Evolutionary conservation across 2,113 vertebrate species (phyloP).

Genomic region (Camelus dromedarius): DNA sequence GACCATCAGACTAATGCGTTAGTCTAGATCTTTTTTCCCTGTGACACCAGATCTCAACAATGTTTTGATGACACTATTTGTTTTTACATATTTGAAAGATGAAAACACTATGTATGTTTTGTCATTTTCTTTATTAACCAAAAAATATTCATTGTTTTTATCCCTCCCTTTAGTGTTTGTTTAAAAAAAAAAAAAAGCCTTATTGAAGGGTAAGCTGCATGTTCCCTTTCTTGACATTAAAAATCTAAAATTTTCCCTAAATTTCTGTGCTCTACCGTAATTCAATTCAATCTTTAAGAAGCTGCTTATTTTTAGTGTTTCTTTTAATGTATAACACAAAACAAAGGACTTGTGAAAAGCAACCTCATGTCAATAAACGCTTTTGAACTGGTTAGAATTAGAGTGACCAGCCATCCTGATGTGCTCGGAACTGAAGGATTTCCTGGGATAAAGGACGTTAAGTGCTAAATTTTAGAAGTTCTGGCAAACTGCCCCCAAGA

Average conservation of each 20-base stretch:
- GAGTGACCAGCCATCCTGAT: background rate
- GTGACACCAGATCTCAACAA: background rate
- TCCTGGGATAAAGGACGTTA: background rate
- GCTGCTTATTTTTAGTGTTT: background rate
- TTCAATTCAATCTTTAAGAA: background rate
- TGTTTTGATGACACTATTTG: background rate
- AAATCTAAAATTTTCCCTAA: background rate
- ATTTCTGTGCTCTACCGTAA: background rate
- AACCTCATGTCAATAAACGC: background rate
- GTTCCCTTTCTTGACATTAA: background rate
- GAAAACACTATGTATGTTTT: background rate
- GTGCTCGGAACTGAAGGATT: background rate
- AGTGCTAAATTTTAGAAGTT: background rate
- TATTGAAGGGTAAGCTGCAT: background rate
- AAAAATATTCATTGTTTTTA: background rate
- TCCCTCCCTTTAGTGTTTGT: background rate
- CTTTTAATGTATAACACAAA: background rate
- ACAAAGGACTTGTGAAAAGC: background rate
- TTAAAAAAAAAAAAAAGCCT: background rate
- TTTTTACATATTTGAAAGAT: conserved; percentile 7
- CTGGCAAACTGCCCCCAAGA: background rate
- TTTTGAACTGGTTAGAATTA: background rate
- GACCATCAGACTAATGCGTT: background rate
- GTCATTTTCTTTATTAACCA: conserved; percentile 6
- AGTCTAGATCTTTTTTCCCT: background rate